Evolutionary conservation across 1,140 invertebrate species (phyloP).

Genomic region (Drosophila prosaltans): DNA sequence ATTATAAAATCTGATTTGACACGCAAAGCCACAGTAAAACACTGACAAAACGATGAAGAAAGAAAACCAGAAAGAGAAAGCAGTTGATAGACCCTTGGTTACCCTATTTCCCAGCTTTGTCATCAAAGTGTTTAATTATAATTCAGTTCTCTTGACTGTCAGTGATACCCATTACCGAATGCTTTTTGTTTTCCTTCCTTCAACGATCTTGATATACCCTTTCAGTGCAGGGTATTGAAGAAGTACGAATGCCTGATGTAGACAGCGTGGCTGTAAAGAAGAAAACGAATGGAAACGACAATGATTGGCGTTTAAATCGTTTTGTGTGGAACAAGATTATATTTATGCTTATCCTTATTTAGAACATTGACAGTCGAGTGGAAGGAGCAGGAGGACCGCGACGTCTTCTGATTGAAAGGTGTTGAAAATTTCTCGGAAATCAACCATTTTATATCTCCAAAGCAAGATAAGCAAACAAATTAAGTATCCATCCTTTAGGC

Average conservation of each 20-base stretch:
- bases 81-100: not conserved
- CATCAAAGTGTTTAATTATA: too few relatives aligned
- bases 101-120: not conserved
- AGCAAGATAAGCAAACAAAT: too few relatives aligned
- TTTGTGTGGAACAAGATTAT: constrained; percentile 46
- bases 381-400: not conserved
- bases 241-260: not conserved
- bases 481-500: too few relatives aligned
- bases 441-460: too few relatives aligned
- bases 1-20: constrained; percentile 74
- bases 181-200: too few relatives aligned
- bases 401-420: not conserved
- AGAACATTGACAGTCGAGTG: constrained; percentile 23
- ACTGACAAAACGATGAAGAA: constrained; percentile 29
- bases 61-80: constrained; percentile 13
- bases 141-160: too few relatives aligned
- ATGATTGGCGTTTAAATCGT: constrained; percentile 52
- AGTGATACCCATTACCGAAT: too few relatives aligned
- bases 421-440: too few relatives aligned
- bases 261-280: not conserved
- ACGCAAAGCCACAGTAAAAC: constrained; percentile 57
- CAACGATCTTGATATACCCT: too few relatives aligned
- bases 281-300: constrained; percentile 23
- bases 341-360: constrained; percentile 36
- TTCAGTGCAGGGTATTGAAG: not conserved